Percentiles rank a stretch among this genome's conserved stretches.
phyloP scores from a whole-genome alignment of 2,888 invertebrate species.

The Polymixis lichenea region DNA sequence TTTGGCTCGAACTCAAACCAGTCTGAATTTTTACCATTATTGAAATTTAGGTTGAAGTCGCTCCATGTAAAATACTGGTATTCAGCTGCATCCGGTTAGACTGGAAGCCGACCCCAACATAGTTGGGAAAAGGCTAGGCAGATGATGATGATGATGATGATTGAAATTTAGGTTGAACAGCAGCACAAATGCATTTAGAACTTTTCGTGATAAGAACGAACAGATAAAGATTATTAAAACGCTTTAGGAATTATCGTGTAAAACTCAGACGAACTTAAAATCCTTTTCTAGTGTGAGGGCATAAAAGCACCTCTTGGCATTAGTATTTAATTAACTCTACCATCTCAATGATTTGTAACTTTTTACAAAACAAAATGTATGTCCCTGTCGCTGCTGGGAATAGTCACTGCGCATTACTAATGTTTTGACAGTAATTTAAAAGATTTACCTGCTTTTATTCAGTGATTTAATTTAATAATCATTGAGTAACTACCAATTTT shows the following conservation, averaged over 20 bases:
- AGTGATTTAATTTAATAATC: neutral
- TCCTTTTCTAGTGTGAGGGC: neutral
- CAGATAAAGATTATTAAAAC: neutral
- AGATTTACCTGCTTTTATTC: neutral
- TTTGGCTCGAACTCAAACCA: slow-evolving; percentile 76
- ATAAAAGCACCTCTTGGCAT: neutral
- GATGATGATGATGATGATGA: no score
- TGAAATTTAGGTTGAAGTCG: slow-evolving; percentile 24
- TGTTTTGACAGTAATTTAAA: neutral
- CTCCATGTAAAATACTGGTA: no score
- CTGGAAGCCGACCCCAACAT: no score
- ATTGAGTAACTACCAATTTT: neutral
- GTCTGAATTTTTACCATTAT: slow-evolving; percentile 43
- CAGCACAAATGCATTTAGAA: slow-evolving; percentile 21
- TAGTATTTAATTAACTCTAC: neutral
- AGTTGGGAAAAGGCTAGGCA: no score
- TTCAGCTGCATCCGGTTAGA: no score
- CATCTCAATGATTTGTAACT: neutral
- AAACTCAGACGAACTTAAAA: neutral
- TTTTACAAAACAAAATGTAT: neutral
- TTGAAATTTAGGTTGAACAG: slow-evolving; percentile 22
- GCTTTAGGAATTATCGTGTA: neutral
- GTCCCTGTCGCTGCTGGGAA: neutral
- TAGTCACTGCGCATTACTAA: neutral
- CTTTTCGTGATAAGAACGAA: neutral